Evolutionary conservation across 2,888 invertebrate species (phyloP), one percentile per base, ranked within the genome.

Genomic region (Spilosoma lubricipeda): DNA sequence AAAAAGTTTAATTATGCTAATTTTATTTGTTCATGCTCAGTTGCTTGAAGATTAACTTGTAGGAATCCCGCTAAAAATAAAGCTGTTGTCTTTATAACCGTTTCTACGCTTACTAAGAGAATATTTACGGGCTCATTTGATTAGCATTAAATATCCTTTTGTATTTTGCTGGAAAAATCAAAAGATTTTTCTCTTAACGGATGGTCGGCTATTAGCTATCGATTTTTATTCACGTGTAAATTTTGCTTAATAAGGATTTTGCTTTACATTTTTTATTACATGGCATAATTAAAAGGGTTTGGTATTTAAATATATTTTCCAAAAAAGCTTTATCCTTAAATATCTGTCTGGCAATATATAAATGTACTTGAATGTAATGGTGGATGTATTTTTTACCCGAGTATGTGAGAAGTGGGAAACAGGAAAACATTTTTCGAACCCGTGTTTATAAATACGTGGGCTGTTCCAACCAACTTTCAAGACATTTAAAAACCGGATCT

Each of bases 1-100:
- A 78, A 67, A 83, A 81, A 84, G 84, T 85, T 86, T 85, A 86
- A 86, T 86, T 86, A 86, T 85, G 85, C 76, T 79, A 86, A 86
- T 86, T 84, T 82, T 81, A 85, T 86, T 87, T 84, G 83, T 71
- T 68, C 33, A 67, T 65, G 75, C 68, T 75, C 74, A 69, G 69
- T 69, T 67, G 39, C 72, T 68, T 63, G 36, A 80, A 83, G 72
- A 72, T 72, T 68, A 67, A 72, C 67, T 72, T 72, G 67, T 66
- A 71, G 56, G 30, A 67, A 67, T 45, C 30, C 48, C 48, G 45
- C 27, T 69, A 68, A 74, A 72, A 82, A 82, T 81, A 78, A 81
- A 82, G 80, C 73, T 77, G 52, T 78, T 80, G 75, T 82, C 77
- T 79, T 81, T 78, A 59, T 75, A 79, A 80, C 70, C 74, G 70